Conservation (phyloP, 2,797 vertebrate genomes). For the Oceanodroma leucorhoa region DNA sequence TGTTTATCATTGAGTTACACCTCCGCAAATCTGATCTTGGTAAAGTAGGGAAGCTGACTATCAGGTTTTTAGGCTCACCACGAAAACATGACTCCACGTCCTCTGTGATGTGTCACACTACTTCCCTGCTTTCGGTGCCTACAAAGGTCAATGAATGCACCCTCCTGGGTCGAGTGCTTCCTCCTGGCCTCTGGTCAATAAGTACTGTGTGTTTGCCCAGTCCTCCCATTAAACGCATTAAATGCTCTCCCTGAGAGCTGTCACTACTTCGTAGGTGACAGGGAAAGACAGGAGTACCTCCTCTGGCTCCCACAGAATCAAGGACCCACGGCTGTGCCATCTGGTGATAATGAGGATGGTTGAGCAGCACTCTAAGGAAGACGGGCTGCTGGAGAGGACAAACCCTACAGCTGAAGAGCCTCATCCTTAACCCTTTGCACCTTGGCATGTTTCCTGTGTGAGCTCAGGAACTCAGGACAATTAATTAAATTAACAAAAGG, state of each 20-base stretch:
- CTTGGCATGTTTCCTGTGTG: background rate
- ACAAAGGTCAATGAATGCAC: conserved; percentile 30
- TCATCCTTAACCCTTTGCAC: background rate
- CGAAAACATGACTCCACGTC: rapidly evolving
- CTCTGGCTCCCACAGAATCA: background rate
- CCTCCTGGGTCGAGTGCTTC: conserved; percentile 19
- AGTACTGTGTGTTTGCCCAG: background rate
- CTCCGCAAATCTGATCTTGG: background rate
- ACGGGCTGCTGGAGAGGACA: background rate
- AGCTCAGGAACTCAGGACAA: background rate
- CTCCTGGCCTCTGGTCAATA: background rate
- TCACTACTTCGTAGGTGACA: background rate
- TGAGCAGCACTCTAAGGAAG: background rate
- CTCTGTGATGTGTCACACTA: background rate
- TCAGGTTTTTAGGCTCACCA: background rate
- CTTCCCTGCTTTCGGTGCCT: background rate
- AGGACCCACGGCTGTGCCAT: background rate
- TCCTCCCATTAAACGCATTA: conserved; percentile 2
- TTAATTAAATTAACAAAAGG: conserved; percentile 40
- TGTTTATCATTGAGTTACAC: background rate
- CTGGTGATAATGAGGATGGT: background rate
- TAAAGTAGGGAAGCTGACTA: background rate
- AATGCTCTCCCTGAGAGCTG: conserved; percentile 16
- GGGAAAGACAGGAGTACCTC: background rate
- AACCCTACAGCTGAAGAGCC: background rate